phyloP scores from a whole-genome alignment of 2,113 vertebrate species.

The Tragelaphus imberbis region DNA sequence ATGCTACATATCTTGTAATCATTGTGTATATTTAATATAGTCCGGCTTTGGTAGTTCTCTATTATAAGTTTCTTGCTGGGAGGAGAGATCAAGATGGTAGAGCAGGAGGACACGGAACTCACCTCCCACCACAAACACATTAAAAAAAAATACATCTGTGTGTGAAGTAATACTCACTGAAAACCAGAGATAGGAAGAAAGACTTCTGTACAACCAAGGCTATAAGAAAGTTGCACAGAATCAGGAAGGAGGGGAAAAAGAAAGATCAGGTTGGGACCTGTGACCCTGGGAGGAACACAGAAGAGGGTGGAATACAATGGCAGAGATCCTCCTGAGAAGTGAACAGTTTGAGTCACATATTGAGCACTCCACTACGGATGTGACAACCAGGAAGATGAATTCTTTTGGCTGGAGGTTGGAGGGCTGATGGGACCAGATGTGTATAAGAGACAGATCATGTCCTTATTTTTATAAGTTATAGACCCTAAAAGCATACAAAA shows the following conservation, averaged over 20 bases:
- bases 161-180: neutral
- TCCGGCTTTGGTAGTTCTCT: neutral
- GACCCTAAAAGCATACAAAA: neutral
- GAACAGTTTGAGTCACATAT: neutral
- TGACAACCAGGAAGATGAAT: neutral
- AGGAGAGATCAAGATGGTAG: neutral
- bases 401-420: neutral
- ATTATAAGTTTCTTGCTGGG: neutral
- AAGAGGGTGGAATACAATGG: neutral
- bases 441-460: no score
- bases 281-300: neutral
- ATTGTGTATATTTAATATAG: neutral
- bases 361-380: neutral
- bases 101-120: neutral
- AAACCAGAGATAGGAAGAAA: neutral
- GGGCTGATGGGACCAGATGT: neutral
- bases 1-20: neutral
- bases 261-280: neutral
- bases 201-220: neutral
- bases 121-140: neutral
- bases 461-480: neutral
- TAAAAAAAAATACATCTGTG: neutral
- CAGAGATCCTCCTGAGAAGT: neutral
- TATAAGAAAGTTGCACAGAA: neutral
- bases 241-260: neutral